These are phyloP conservation scores for Nomada fucata DNA, from an alignment of 2,888 invertebrate genomes.

Conservation along the genomic window DNA sequence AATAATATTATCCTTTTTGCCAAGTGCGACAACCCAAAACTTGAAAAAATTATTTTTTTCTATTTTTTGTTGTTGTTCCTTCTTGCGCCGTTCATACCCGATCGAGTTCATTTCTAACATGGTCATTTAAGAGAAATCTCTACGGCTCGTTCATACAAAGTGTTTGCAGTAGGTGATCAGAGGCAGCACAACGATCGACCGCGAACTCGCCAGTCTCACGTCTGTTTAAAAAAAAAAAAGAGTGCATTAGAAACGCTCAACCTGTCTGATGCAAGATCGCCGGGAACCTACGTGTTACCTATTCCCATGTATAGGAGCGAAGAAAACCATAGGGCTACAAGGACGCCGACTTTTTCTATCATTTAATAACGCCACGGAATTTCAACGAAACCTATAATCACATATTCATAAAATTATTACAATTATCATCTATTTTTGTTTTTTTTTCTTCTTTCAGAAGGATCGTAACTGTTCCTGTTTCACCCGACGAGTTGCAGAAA, in stretches of 20 bases:
- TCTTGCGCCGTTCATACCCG: background rate
- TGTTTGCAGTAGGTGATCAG: conserved; percentile 2
- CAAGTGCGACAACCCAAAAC: too few relatives aligned
- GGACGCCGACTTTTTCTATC: conserved; percentile 56
- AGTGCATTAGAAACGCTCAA: conserved; percentile 29
- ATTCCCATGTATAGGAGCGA: conserved; percentile 15
- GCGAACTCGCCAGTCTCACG: background rate
- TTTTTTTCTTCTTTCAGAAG: background rate
- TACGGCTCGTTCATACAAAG: background rate
- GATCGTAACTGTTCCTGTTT: conserved; percentile 10
- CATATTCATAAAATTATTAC: conserved; percentile 44
- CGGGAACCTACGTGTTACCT: conserved; percentile 49
- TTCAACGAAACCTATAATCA: conserved; percentile 45
- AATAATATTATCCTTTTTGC: too few relatives aligned
- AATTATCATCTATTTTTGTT: conserved; percentile 35
- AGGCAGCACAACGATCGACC: conserved; percentile 12
- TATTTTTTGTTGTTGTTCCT: too few relatives aligned
- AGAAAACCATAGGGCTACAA: conserved; percentile 45
- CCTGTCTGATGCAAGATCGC: conserved; percentile 63
- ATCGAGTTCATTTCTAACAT: background rate
- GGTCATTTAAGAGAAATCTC: conserved; percentile 13
- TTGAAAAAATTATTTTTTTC: too few relatives aligned
- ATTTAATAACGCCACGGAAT: conserved; percentile 23
- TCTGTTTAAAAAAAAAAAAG: conserved; percentile 38
- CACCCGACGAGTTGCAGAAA: conserved; percentile 11